Evolutionary conservation across 2,113 vertebrate species (phyloP), one percentile per base, ranked within the genome.

Genomic region (Centropristis striata): DNA sequence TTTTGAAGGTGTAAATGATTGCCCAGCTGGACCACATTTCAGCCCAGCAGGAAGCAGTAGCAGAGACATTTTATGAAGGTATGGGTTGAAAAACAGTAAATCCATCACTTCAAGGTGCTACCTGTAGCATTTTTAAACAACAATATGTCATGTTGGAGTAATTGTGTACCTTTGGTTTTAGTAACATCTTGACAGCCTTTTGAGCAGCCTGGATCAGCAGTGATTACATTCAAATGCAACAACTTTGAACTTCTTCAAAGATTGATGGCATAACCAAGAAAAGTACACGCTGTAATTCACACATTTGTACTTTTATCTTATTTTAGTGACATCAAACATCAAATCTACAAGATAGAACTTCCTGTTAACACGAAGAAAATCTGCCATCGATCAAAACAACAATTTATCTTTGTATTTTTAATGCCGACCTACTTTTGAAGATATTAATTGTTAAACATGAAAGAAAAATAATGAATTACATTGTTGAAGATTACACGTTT

Each of bases 61-160:
- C 9, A 15, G 18, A 27, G 53, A 4, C 37, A n/a, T 11, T 32
- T 42, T 16, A 25, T 53, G 2, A 46, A 37, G 37, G 41, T 32
- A 37, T 27, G n/a, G 32, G 28, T 42, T 78, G 20, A 71, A 61
- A 67, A 80, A 49, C 46, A 67, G 25, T 46, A 18, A 46, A 51
- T 72, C 32, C 8, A 20, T 21, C 39, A 49, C 49, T 60, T 71
- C 27, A 60, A 75, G 49, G 51, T 71, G 49, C 36, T 27, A 53
- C 54, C 25, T 53, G 68, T 50, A 66, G 64, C 32, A 74, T 53
- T 53, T 71, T 51, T 39, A 27, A 64, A 23, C 41, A 50, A 21
- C 42, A 14, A 1, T 28, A 6, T 64, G 50, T 64, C 27, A 27
- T 32, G 32, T n/a, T 64, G n/a, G 12, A 77, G 46, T 53, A 2